Evolutionary conservation across 2,797 vertebrate species (phyloP).

Genomic region (Somateria mollissima): DNA sequence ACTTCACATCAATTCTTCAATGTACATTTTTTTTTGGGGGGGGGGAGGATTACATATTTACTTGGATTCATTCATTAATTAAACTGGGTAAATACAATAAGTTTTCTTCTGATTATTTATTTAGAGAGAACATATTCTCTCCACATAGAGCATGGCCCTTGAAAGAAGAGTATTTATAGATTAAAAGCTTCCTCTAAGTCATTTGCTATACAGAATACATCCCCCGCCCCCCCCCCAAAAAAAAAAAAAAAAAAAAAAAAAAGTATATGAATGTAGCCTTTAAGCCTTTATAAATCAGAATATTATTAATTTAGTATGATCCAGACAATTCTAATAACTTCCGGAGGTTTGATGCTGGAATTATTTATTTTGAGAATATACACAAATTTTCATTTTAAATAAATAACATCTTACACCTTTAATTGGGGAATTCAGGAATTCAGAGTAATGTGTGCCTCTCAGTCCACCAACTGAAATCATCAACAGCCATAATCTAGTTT

Average conservation of each 20-base stretch:
- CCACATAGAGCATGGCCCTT: neutral
- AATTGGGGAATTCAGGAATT: conserved; percentile 68
- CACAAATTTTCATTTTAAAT: conserved; percentile 49
- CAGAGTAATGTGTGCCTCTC: conserved; percentile 54
- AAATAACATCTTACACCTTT: conserved; percentile 55
- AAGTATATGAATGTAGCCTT: neutral
- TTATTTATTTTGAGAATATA: conserved; percentile 34
- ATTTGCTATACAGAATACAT: conserved; percentile 2
- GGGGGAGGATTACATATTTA: neutral
- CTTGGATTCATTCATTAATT: neutral
- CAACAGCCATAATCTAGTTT: conserved; percentile 46
- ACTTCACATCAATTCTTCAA: neutral
- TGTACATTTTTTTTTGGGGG: no score
- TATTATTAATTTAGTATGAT: neutral
- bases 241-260: neutral
- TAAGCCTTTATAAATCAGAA: neutral
- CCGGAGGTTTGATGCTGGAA: neutral
- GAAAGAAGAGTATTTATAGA: conserved; percentile 23
- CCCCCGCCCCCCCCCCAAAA: no score
- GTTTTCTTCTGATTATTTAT: neutral
- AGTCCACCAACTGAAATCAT: conserved; percentile 57
- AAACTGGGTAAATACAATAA: conserved; percentile 14
- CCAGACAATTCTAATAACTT: conserved; percentile 11
- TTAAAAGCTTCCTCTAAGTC: neutral
- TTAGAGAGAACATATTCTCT: conserved; percentile 16